phyloP scores from a whole-genome alignment of 2,113 vertebrate genomes.

The rabbit (Oryctolagus cuniculus) region mOryCun1.1 NC_091432.1:38752501-38753000 shows the following conservation, averaged over 20 bases:
- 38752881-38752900: background rate
- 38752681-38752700: constrained; percentile 31
- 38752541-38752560: background rate
- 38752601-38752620: background rate
- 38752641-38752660: background rate
- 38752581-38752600: background rate
- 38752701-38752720: background rate
- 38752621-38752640: background rate
- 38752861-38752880: background rate
- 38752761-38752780: background rate
- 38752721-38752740: constrained; percentile 9
- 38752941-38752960: background rate
- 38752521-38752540: background rate
- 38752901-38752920: background rate
- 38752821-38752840: background rate
- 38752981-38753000: background rate
- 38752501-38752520: background rate
- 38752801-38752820: background rate
- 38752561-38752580: background rate
- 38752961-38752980: background rate
- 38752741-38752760: background rate
- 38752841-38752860: background rate
- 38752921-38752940: background rate
- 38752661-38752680: background rate
- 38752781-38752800: background rate